Base-by-base conservation (phyloP, 2,797 vertebrate species). In the Cossypha heuglini region DNA sequence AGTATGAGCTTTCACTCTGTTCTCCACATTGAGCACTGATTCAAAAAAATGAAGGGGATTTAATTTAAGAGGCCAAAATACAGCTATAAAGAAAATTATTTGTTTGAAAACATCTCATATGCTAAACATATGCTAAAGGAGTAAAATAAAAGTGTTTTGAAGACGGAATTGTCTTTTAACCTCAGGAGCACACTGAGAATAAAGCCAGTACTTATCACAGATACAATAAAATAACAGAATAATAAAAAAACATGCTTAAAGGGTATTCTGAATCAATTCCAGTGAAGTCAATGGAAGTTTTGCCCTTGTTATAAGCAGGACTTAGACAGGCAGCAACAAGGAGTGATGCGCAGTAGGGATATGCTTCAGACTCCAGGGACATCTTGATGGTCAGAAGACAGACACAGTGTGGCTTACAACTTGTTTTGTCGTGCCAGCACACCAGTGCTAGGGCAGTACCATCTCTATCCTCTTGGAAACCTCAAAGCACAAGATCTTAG, bases 341-440 rank as follows among this genome's bases (percentile, higher is more conserved):
- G 25, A 35, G 5, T 37, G 35, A 49, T 19, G 31, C 35, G 15
- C 22, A 24, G 15, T 9, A 37, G 18, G 18, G 21, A 22, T 37
- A 11, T 35, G 21, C 26, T 55, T 48, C 43, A 62, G 38, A 40
- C 11, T 11, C 29, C 13, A 63, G 6, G 12, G 20, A 21, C 25
- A 45, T 26, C 8, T 21, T 49, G 20, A 31, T 38, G 16, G 24
- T 25, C 2, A 0, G 14, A 6, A 21, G 7, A 3, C 28, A 43
- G 40, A 59, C 31, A 57, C 13, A 3, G 21, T 24, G 16, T 6
- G 10, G 14, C 5, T 62, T 59, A 37, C 9, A 37, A 26, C 0
- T 5, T 15, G 6, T 8, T 3, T n/a, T 76, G 28, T 45, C 24
- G 25, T 11, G 42, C 9, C 11, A 55, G 29, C 5, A 24, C 33